These are phyloP conservation scores for Parnassius smintheus DNA, from an alignment of 2,888 invertebrate genomes.

Conservation along the genomic window DNA sequence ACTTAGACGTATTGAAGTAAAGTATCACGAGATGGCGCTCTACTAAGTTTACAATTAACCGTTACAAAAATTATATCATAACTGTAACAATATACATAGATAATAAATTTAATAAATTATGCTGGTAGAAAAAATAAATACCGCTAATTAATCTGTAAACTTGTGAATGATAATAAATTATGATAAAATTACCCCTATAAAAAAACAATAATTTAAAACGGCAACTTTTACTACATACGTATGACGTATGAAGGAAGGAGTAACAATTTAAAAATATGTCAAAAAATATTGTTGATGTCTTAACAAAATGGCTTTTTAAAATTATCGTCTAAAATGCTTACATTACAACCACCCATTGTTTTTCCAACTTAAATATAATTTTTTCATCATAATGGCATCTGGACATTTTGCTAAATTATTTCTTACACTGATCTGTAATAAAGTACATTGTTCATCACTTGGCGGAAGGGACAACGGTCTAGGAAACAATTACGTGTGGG, in stretches of 20 bases:
- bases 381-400: slow-evolving; percentile 44
- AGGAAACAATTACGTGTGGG: slow-evolving; percentile 70
- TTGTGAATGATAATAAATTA: not conserved
- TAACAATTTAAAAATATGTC: slow-evolving; percentile 40
- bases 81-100: too few species aligned
- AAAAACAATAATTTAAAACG: slow-evolving; percentile 2
- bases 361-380: slow-evolving; percentile 22
- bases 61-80: too few species aligned
- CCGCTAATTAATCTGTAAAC: not conserved
- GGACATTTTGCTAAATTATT: slow-evolving; percentile 54
- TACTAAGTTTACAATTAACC: not conserved
- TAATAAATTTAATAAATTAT: too few species aligned
- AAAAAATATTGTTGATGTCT: slow-evolving; percentile 11
- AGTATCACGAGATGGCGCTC: slow-evolving; percentile 30
- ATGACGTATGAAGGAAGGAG: not conserved
- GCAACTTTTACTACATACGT: slow-evolving; percentile 3
- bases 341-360: slow-evolving; percentile 15
- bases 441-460: slow-evolving; percentile 47
- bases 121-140: too few species aligned
- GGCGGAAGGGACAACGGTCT: slow-evolving; percentile 65
- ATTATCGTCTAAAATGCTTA: slow-evolving; percentile 25
- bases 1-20: not conserved
- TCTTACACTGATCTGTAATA: slow-evolving; percentile 50
- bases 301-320: slow-evolving; percentile 50
- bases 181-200: too few species aligned